These are phyloP conservation scores for Seriola dumerili DNA, from an alignment of 2,113 vertebrate genomes.

Conservation along the genomic window DNA sequence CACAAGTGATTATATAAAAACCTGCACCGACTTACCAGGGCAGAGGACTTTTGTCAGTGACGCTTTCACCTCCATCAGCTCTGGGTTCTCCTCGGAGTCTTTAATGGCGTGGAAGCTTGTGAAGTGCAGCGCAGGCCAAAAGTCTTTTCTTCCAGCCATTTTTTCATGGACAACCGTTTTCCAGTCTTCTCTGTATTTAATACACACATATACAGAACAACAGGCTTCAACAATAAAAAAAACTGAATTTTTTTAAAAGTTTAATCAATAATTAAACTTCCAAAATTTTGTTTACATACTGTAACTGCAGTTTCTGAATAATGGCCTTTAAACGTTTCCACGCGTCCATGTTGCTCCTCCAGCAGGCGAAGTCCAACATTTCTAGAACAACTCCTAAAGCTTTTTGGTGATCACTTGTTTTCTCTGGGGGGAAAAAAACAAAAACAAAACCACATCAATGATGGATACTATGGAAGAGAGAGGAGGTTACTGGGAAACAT, in stretches of 20 bases:
- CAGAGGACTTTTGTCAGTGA: constrained; percentile 82
- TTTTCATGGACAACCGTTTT: constrained; percentile 74
- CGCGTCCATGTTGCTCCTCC: constrained; percentile 85
- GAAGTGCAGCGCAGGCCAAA: constrained; percentile 94
- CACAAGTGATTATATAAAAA: background rate
- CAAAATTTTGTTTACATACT: constrained; percentile 44
- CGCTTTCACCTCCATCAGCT: constrained; percentile 85
- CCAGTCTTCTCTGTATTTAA: constrained; percentile 56
- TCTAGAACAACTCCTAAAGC: constrained; percentile 87
- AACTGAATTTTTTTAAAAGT: background rate
- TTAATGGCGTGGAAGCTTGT: constrained; percentile 83
- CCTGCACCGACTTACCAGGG: constrained; percentile 79
- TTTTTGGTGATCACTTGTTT: constrained; percentile 71
- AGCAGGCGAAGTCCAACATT: constrained; percentile 90
- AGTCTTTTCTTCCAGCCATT: constrained; percentile 87
- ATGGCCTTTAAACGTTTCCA: constrained; percentile 87
- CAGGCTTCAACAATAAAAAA: background rate
- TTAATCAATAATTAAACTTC: background rate
- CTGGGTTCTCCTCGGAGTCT: constrained; percentile 81
- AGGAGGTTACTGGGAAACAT: background rate
- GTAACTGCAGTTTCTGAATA: constrained; percentile 75
- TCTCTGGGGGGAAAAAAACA: constrained; percentile 75
- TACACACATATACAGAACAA: background rate
- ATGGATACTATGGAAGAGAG: background rate
- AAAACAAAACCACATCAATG: background rate